Conservation (phyloP, 2,113 vertebrate genomes). For the Oreochromis aureus region DNA sequence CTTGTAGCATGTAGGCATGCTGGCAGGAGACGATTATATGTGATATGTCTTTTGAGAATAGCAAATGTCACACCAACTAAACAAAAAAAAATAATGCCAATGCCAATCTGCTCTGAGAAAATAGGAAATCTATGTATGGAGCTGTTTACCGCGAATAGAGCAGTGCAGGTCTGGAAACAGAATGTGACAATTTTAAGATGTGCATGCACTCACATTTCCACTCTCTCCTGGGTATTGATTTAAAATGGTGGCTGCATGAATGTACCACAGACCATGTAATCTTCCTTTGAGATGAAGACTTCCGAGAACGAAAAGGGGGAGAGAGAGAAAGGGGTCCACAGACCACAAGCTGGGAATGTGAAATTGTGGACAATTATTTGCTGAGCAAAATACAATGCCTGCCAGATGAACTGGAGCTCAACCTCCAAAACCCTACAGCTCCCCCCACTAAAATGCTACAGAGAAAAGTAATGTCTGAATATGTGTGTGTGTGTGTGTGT, state of each 20-base stretch:
- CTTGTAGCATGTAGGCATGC: slow-evolving; percentile 58
- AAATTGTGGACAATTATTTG: slow-evolving; percentile 79
- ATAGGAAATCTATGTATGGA: slow-evolving; percentile 46
- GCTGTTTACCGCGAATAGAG: slow-evolving; percentile 47
- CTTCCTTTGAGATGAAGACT: slow-evolving; percentile 73
- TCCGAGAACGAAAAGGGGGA: slow-evolving; percentile 56
- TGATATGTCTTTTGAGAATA: slow-evolving; percentile 44
- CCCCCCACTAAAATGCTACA: slow-evolving; percentile 50
- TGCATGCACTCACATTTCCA: slow-evolving; percentile 53
- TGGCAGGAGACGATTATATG: slow-evolving; percentile 47
- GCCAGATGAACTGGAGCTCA: slow-evolving; percentile 78
- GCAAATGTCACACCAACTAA: slow-evolving; percentile 37
- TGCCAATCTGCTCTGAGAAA: slow-evolving; percentile 31
- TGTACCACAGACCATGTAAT: slow-evolving; percentile 69
- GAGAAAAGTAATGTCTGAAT: slow-evolving; percentile 52
- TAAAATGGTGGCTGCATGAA: slow-evolving; percentile 75
- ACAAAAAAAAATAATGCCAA: slow-evolving; percentile 19
- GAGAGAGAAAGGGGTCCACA: slow-evolving; percentile 44
- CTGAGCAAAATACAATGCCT: slow-evolving; percentile 77
- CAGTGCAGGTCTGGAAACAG: slow-evolving; percentile 35
- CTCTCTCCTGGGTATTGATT: slow-evolving; percentile 69
- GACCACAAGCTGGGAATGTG: slow-evolving; percentile 77
- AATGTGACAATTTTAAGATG: slow-evolving; percentile 58
- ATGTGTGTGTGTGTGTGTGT: slow-evolving; percentile 10
- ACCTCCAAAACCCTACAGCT: slow-evolving; percentile 60